phyloP scores from a whole-genome alignment of 2,113 vertebrate genomes.

The Trogon melanurus region DNA sequence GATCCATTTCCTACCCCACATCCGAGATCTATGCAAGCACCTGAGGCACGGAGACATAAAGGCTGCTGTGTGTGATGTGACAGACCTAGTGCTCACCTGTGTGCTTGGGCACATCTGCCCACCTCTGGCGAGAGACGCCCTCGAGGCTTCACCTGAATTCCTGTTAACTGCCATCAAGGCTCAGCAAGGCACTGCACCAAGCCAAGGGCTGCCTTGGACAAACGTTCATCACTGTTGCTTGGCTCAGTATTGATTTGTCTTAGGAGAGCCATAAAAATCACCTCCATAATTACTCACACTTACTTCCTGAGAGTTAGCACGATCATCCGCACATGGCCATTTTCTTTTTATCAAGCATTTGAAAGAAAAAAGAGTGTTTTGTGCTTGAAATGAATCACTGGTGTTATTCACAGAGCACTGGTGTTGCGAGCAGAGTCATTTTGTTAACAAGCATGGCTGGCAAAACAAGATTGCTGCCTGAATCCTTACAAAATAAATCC shows the following conservation, averaged over 20 bases:
- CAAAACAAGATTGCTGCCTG: neutral
- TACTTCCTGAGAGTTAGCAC: neutral
- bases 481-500: neutral
- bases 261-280: neutral
- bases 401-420: neutral
- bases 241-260: neutral
- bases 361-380: neutral
- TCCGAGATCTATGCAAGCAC: neutral
- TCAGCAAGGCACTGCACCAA: neutral
- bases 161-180: neutral
- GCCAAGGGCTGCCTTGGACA: too few species aligned
- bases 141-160: neutral
- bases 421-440: neutral
- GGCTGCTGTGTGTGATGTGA: fast-evolving
- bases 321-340: neutral
- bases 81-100: neutral
- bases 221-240: neutral
- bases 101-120: too few species aligned
- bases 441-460: neutral
- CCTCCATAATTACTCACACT: neutral
- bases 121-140: neutral
- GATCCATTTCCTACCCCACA: neutral
- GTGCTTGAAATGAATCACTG: neutral
- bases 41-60: neutral
- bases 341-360: neutral